Evolutionary conservation across 1,140 invertebrate genomes (phyloP), one percentile per base, ranked within the genome.

Genomic region (Tetramorium simillimum): DNA sequence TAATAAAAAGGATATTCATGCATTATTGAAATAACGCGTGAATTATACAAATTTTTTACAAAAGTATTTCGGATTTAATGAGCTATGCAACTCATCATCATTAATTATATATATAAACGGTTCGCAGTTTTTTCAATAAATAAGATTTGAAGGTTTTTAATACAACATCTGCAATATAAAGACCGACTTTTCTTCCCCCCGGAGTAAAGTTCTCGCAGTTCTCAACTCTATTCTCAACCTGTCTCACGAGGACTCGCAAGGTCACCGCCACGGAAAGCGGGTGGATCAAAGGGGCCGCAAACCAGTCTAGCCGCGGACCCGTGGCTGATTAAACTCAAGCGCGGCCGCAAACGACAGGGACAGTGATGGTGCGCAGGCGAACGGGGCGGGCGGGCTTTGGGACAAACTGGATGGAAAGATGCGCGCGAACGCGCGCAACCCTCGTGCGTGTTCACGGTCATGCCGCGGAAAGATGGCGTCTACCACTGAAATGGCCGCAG

Each of bases 401-500:
- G 46, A 78, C n/a, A 84, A 84, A 67, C 78, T 60, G 60, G 33
- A 62, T 53, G 18, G 82, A 78, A 65, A 67, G 78, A 76, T 86
- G 89, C 67, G 82, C 75, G 69, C 46, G 62, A 72, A 80, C 49
- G 49, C 43, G 81, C 46, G 24, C 84, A 60, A 62, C 72, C 73
- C 40, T 92, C 80, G 81, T 87, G 85, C 87, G 86, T 88, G 89
- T 33, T 28, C 37, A 62, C 60, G 67, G 24, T 70, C 49, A 72
- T 84, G 14, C 49, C 85, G 70, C 77, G 69, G 67, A 82, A 94
- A 93, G 92, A 94, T 94, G 93, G 93, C 93, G 93, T 85, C 91
- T 86, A 75, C 65, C 58, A 88, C 69, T 88, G 88, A 93, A 94
- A 94, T 93, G 93, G 93, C 92, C 91, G 88, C 90, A 89, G 90